Percentiles rank a stretch among this genome's conserved stretches.
phyloP scores from a whole-genome alignment of 2,888 invertebrate species.

The Cabera pusaria region DNA sequence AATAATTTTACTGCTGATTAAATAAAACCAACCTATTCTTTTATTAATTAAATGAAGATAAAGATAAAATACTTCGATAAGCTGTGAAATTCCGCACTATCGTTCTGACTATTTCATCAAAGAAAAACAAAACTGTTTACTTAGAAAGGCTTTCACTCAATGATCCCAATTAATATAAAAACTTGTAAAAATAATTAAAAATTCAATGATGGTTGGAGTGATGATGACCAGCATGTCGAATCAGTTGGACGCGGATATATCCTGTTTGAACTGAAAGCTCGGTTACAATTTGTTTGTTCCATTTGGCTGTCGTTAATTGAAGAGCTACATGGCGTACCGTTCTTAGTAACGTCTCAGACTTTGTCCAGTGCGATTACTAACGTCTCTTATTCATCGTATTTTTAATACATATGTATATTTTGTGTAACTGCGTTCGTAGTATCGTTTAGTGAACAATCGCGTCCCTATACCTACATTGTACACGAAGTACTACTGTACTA shows the following conservation, averaged over 20 bases:
- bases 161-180: no score
- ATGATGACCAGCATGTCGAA: slow-evolving; percentile 26
- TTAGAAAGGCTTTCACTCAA: no score
- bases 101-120: no score
- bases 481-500: no score
- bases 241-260: slow-evolving; percentile 64
- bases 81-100: no score
- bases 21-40: no score
- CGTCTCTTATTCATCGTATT: slow-evolving; percentile 18
- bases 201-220: no score
- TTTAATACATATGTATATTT: slow-evolving; percentile 11
- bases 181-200: no score
- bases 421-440: slow-evolving; percentile 18
- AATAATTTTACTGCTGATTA: slow-evolving; percentile 15
- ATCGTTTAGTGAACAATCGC: slow-evolving; percentile 35
- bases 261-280: slow-evolving; percentile 76
- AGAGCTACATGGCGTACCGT: slow-evolving; percentile 45
- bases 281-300: slow-evolving; percentile 57
- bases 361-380: slow-evolving; percentile 33
- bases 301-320: slow-evolving; percentile 71
- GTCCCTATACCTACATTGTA: no score
- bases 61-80: slow-evolving; percentile 5
- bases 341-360: slow-evolving; percentile 55
- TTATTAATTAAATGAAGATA: slow-evolving; percentile 4
- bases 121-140: no score